Evolutionary conservation across 2,797 vertebrate species (phyloP), one percentile per base, ranked within the genome.

Genomic region (Acridotheres tristis): DNA sequence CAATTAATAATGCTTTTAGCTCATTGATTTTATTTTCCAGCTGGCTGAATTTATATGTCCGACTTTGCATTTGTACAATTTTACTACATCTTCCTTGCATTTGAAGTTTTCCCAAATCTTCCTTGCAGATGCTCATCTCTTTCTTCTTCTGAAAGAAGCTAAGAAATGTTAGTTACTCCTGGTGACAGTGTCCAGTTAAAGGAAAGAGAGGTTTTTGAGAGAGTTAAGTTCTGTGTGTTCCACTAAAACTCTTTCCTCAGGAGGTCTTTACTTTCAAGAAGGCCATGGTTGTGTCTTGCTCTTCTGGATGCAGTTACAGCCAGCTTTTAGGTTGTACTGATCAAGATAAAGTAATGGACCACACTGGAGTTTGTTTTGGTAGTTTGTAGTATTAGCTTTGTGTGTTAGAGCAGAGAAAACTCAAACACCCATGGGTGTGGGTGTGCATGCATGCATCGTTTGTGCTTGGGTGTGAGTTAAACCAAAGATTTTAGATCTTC

Each of bases 1-100:
- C 82, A 94, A 73, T 97, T 92, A 97, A 93, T 94, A 93, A 69
- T 83, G 80, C 83, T 90, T 91, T 95, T 90, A 69, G 77, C 47
- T 79, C 72, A 76, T 71, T 80, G 66, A 91, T 93, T 94, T 92
- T 88, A 75, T 69, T 94, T 96, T 83, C 54, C 80, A 87, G 19
- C 22, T 79, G 79, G 36, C 69, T 88, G 75, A 86, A 90, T 54
- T 71, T 78, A 85, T 81, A 63, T 72, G 34, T 23, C 26, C 62
- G 84, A n/a, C 58, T 93, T 77, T 48, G 82, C 50, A 86, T 89
- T 93, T 90, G 43, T 93, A n/a, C 16, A 25, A 59, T 94, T 85
- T 89, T 79, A 62, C 76, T 38, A 85, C 94, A 88, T 88, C 73
- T 76, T 87, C 47, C 34, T 85, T 94, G 47, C 30, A 71, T 43